Percentiles rank a stretch among this genome's conserved stretches.
These are phyloP conservation scores for Epizoanthus stellaris DNA, from an alignment of 92 coral and sea anemone genomes.

Conservation along the genomic window DNA sequence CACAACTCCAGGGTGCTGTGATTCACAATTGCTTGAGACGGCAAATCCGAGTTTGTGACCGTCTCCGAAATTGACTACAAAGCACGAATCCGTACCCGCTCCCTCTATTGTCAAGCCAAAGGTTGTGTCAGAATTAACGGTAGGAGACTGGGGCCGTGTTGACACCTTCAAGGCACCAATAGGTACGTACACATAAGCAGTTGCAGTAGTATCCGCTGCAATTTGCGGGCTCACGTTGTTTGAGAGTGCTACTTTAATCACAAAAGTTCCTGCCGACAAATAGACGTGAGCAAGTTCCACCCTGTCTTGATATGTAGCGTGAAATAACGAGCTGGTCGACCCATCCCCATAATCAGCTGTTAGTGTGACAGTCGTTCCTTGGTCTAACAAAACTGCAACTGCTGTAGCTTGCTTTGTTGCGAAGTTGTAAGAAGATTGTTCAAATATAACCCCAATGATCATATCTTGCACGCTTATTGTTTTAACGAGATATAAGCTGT, in stretches of 20 bases:
- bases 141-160: neutral
- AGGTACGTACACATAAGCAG: neutral
- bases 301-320: neutral
- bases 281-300: neutral
- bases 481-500: neutral
- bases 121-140: neutral
- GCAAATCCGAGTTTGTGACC: neutral
- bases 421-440: neutral
- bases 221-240: conserved; percentile 2
- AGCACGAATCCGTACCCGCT: conserved; percentile 21
- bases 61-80: conserved; percentile 16
- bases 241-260: neutral
- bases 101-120: neutral
- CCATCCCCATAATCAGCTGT: neutral
- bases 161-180: conserved; percentile 4
- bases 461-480: neutral
- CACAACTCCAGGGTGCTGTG: conserved; percentile 5
- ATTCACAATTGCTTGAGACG: neutral
- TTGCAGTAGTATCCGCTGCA: neutral
- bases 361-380: neutral
- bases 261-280: neutral
- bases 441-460: neutral
- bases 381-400: neutral
- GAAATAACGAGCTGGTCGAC: neutral
- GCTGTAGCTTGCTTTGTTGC: neutral